Percentiles rank a stretch among this genome's conserved stretches.
These are phyloP conservation scores for Halcyon badia DNA, from an alignment of 2,797 vertebrate genomes.

Conservation along the genomic window DNA sequence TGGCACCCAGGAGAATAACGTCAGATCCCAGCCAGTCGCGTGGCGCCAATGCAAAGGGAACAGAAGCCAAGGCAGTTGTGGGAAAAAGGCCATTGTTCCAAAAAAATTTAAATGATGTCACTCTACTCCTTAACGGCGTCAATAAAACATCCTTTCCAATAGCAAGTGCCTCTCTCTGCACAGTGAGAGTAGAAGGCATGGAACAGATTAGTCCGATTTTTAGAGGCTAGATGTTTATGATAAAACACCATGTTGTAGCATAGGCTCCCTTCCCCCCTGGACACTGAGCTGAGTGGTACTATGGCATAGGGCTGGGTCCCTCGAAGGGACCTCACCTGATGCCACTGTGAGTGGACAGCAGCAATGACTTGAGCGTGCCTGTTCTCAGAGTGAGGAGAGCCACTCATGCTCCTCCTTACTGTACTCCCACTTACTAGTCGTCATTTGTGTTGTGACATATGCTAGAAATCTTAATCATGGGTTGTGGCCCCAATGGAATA, in stretches of 20 bases:
- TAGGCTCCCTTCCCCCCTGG: not conserved
- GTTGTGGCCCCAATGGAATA: not conserved
- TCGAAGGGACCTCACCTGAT: not conserved
- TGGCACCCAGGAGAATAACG: not conserved
- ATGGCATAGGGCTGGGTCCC: rapidly evolving
- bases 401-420: rapidly evolving
- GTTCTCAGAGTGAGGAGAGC: not conserved
- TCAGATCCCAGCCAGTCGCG: not conserved
- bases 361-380: rapidly evolving
- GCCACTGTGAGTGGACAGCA: rapidly evolving
- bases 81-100: slow-evolving; percentile 49
- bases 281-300: rapidly evolving
- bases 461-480: slow-evolving; percentile 8
- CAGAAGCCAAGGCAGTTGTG: slow-evolving; percentile 38
- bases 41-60: not conserved
- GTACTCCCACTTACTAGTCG: not conserved
- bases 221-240: not conserved
- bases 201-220: not conserved
- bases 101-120: slow-evolving; percentile 42
- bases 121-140: not conserved
- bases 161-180: not conserved
- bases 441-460: not conserved
- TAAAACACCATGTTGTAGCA: not conserved
- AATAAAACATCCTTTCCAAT: not conserved
- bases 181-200: not conserved